phyloP scores from a whole-genome alignment of 2,888 invertebrate species.

The Eupithecia tripunctaria region DNA sequence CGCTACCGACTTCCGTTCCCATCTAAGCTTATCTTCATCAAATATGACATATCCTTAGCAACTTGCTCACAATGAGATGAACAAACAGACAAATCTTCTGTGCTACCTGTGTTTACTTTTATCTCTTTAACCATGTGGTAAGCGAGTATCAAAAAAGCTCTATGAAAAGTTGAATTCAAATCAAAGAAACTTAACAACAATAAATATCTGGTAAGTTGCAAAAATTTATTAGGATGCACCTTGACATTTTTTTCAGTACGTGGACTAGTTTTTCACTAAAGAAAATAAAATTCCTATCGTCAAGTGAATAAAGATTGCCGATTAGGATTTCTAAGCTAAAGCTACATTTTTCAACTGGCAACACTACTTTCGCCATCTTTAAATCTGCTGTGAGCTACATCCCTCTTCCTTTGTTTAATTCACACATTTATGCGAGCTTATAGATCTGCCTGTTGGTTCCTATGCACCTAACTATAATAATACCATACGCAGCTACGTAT shows the following conservation, averaged over 20 bases:
- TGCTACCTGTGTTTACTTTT: constrained; percentile 25
- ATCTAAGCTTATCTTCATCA: constrained; percentile 72
- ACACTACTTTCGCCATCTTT: background rate
- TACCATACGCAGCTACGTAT: constrained; percentile 1
- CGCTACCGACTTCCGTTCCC: constrained; percentile 75
- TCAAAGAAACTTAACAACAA: background rate
- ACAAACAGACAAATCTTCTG: constrained; percentile 40
- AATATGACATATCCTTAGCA: constrained; percentile 73
- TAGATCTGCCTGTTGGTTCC: background rate
- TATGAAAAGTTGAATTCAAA: background rate
- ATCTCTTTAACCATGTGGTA: constrained; percentile 2
- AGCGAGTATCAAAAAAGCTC: background rate
- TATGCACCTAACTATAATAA: background rate
- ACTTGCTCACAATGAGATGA: constrained; percentile 50
- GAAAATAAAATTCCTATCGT: background rate
- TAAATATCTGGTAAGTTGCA: background rate
- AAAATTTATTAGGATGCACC: background rate
- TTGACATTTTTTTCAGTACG: background rate
- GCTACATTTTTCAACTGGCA: background rate
- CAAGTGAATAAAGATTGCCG: background rate
- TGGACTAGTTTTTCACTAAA: background rate
- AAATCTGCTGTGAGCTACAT: background rate
- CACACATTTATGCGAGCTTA: background rate
- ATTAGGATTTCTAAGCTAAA: background rate
- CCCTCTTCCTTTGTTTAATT: background rate